phyloP scores from a whole-genome alignment of 2,888 invertebrate genomes.

The Ophion costatus region DNA sequence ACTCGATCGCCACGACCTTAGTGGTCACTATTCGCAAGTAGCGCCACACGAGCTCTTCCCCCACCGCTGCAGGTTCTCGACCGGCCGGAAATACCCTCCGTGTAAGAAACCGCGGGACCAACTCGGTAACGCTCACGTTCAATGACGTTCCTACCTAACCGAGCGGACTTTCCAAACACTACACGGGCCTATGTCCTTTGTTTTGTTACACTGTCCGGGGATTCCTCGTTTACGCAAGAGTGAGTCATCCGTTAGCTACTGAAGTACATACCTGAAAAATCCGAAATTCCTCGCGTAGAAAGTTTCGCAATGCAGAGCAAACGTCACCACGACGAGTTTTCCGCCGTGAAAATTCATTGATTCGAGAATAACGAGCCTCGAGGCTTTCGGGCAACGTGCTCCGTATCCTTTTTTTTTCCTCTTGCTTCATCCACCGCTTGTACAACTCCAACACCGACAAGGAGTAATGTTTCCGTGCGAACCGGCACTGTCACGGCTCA shows the following conservation, averaged over 20 bases:
- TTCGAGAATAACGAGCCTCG: not conserved
- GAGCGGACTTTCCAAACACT: not conserved
- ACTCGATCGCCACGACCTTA: no score
- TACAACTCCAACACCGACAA: no score
- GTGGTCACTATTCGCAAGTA: no score
- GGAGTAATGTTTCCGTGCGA: not conserved
- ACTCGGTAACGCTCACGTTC: not conserved
- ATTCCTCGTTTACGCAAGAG: not conserved
- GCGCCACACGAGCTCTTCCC: no score
- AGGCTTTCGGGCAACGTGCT: not conserved
- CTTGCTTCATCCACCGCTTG: not conserved
- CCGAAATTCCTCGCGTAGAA: not conserved
- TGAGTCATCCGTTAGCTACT: not conserved
- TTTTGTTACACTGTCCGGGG: not conserved
- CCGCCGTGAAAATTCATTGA: not conserved
- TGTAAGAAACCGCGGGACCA: not conserved
- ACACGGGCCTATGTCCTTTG: not conserved
- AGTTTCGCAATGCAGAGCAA: slow-evolving; percentile 6
- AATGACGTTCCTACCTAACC: not conserved
- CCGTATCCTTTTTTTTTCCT: not conserved
- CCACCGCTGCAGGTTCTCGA: no score
- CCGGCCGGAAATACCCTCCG: no score
- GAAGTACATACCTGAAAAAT: not conserved
- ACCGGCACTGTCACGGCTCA: not conserved
- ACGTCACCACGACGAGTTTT: not conserved